phyloP scores from a whole-genome alignment of 2,113 vertebrate species.

The Anseranas semipalmata region DNA sequence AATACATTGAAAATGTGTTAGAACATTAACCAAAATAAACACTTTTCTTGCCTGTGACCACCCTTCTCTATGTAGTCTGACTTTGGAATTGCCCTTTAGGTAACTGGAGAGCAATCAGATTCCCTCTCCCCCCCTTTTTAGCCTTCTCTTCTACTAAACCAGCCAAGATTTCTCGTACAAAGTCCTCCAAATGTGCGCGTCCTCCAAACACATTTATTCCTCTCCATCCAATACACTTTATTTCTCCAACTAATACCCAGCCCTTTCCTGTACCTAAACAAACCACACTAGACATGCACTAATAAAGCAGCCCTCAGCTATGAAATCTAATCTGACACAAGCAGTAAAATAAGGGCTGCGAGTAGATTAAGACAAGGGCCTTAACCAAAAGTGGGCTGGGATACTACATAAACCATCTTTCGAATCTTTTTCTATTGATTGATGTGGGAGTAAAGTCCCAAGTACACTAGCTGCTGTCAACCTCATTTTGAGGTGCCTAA shows the following conservation, averaged over 20 bases:
- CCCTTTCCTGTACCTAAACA: not conserved
- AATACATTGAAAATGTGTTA: not conserved
- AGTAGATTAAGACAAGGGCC: not conserved
- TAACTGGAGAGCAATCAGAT: not conserved
- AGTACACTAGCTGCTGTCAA: not conserved
- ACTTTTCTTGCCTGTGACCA: not conserved
- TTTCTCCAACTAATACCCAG: not conserved
- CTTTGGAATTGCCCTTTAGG: not conserved
- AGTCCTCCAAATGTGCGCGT: not conserved
- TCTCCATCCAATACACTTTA: not conserved
- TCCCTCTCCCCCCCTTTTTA: not conserved
- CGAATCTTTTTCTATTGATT: not conserved
- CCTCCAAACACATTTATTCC: not conserved
- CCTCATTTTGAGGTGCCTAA: not conserved
- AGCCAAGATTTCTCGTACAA: not conserved
- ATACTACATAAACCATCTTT: not conserved
- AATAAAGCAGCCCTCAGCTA: not conserved
- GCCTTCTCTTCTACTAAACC: not conserved
- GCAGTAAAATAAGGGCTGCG: not conserved
- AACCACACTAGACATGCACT: not conserved
- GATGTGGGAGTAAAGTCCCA: not conserved
- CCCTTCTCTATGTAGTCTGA: not conserved
- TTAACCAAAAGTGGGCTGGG: not conserved
- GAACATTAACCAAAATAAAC: not conserved
- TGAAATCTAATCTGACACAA: not conserved